Evolutionary conservation across 2,113 vertebrate species (phyloP), one percentile per base, ranked within the genome.

Genomic region (Gobiocypris rarus): DNA sequence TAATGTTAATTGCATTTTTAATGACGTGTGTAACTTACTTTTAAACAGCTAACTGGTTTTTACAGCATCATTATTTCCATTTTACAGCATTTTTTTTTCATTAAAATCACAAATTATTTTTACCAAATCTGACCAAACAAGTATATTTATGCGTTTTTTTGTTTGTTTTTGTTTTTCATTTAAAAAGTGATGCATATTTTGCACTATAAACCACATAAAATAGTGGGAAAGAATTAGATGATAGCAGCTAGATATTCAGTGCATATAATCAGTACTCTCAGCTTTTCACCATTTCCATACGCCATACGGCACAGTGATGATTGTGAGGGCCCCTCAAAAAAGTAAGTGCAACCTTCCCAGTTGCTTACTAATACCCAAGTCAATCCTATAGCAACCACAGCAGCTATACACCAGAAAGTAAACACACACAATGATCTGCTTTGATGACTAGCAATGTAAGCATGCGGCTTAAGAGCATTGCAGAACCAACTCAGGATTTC

Each of bases 401-500:
- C 41, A 24, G 22, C 11, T 24, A 71, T 41, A 45, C 41, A 71
- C 22, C 11, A 71, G 11, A 45, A 15, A 45, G 41, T 48, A 73
- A 73, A 73, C 69, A 4, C 41, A 71, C 22, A 54, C 52, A 54
- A 19, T 45, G n/a, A 73, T 45, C 69, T 15, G 41, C 24, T 15
- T 45, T 26, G 41, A 45, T 73, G 69, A 73, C 41, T 73, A 45
- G n/a, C 69, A 73, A 45, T 45, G 38, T 26, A 41, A 73, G 24
- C 69, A 73, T 8, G 5, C 6, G 6, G 22, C 22, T 24, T 45
- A 45, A 14, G 34, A 24, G 41, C 41, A 71, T 6, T 7, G 10
- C 69, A 45, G 41, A 45, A 71, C 41, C 6, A 15, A n/a, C 69
- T 14, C n/a, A 9, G 28, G 31, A 58, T 56, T 58, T 58, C 31